A percentile compares a stretch with the other conserved stretches of the same genome.
phyloP scores from a whole-genome alignment of 2,888 invertebrate species.

The Embidobia sp. region DNA sequence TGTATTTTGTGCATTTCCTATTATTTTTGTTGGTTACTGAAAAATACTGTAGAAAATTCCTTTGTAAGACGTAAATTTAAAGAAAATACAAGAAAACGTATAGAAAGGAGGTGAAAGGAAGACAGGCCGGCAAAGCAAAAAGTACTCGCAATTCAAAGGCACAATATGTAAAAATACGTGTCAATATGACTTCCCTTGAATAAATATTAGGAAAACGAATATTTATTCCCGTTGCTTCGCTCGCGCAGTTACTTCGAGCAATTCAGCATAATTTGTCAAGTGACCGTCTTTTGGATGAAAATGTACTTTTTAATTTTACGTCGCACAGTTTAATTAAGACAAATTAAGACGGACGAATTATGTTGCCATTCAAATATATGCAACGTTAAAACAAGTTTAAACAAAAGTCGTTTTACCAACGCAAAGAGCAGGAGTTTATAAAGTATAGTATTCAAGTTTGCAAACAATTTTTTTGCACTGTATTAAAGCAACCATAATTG shows the following conservation, averaged over 20 bases:
- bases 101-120: neutral
- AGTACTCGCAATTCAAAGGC: constrained; percentile 2
- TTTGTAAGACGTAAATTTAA: constrained; percentile 1
- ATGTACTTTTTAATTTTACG: neutral
- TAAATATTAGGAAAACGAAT: too few species aligned
- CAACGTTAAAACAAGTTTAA: too few species aligned
- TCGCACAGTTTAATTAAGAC: neutral
- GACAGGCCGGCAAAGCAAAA: neutral
- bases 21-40: neutral
- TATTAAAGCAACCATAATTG: neutral
- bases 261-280: neutral
- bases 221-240: neutral
- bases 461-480: neutral
- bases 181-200: constrained; percentile 7
- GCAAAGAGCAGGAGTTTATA: too few species aligned
- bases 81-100: constrained; percentile 7
- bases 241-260: neutral
- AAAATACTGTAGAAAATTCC: constrained; percentile 1
- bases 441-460: neutral
- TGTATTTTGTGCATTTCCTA: too few species aligned
- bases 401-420: too few species aligned
- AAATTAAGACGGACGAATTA: neutral
- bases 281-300: neutral
- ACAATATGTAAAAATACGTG: constrained; percentile 7
- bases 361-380: too few species aligned